Evolutionary conservation across 2,113 vertebrate species (phyloP).

Genomic region (Pelodiscus sinensis): DNA sequence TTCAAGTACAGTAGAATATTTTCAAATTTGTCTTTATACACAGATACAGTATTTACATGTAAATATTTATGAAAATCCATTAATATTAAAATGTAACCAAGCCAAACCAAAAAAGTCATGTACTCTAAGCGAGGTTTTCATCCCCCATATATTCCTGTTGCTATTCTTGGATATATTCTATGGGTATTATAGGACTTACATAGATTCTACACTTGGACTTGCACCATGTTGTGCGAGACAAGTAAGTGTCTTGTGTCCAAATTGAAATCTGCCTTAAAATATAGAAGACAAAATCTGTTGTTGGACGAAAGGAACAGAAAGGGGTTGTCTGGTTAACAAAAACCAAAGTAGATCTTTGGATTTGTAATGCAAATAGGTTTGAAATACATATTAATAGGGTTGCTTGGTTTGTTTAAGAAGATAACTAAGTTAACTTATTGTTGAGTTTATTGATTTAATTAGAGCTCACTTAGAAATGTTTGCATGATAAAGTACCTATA

Average conservation of each 20-base stretch:
- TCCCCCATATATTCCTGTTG: neutral
- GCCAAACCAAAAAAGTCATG: neutral
- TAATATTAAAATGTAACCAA: neutral
- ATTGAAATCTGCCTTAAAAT: neutral
- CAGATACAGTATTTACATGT: neutral
- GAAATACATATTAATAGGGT: neutral
- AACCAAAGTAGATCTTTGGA: neutral
- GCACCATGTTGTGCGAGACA: rapidly evolving
- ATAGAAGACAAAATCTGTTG: neutral
- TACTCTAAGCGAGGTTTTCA: neutral
- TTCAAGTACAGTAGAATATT: neutral
- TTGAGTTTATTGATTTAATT: neutral
- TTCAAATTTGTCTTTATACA: neutral
- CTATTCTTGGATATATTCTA: neutral
- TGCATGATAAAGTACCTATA: neutral
- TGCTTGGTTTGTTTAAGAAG: neutral
- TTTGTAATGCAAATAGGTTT: neutral
- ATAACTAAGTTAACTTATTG: neutral
- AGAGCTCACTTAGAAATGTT: neutral
- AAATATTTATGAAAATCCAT: neutral
- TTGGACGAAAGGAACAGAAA: neutral
- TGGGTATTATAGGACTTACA: neutral
- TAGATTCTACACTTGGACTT: neutral
- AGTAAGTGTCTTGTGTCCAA: neutral
- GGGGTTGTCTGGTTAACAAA: neutral